Conservation (phyloP, 2,113 vertebrate genomes). For the Aleadryas rufinucha region DNA sequence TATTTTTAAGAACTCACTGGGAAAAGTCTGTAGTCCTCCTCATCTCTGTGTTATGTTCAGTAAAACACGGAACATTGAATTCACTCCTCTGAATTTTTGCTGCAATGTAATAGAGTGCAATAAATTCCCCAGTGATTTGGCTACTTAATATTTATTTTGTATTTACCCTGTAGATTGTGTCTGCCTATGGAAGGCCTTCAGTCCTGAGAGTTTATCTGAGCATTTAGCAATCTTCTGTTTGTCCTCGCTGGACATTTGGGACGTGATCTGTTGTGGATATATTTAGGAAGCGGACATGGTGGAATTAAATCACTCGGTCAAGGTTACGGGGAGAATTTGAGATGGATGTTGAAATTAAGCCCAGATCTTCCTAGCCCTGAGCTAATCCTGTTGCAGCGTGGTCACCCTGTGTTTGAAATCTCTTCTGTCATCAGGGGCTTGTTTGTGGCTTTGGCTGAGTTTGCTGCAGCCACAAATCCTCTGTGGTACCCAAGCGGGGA, state of each 20-base stretch:
- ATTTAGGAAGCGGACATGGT: neutral
- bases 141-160: neutral
- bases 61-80: neutral
- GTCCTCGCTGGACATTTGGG: neutral
- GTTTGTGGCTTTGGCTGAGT: neutral
- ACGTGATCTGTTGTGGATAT: neutral
- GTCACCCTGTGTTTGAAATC: neutral
- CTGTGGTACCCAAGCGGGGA: neutral
- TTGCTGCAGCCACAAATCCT: neutral
- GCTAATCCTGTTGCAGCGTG: neutral
- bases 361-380: neutral
- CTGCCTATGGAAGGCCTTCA: neutral
- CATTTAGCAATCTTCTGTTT: neutral
- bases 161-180: neutral
- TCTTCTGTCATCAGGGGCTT: neutral
- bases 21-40: neutral
- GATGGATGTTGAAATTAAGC: constrained; percentile 9
- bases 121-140: neutral
- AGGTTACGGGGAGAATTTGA: constrained; percentile 10
- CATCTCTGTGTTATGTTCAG: neutral
- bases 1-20: neutral
- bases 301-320: constrained; percentile 11
- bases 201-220: neutral
- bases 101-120: neutral
- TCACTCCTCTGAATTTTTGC: neutral